Conservation (phyloP, 2,888 invertebrate species). For the Rapana venosa region DNA sequence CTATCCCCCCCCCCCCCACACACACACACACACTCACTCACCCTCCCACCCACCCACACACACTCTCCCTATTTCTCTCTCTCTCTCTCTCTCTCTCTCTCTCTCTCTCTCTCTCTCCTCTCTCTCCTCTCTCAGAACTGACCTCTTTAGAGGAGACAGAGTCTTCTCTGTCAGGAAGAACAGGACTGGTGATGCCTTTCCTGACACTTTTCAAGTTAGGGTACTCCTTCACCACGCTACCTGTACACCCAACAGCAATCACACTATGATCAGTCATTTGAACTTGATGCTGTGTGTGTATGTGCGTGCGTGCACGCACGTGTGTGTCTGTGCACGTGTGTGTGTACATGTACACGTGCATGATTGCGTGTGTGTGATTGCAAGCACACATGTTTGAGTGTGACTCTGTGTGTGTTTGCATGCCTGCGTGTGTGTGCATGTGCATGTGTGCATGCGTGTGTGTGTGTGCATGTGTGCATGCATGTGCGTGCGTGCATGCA, state of each 20-base stretch:
- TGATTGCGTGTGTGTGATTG: background rate
- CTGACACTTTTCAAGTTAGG: constrained; percentile 68
- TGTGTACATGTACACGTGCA: background rate
- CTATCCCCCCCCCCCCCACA: background rate
- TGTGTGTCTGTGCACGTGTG: background rate
- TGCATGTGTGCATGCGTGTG: background rate
- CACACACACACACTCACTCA: background rate
- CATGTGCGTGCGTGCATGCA: background rate
- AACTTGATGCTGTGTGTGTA: background rate
- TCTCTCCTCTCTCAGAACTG: constrained; percentile 11
- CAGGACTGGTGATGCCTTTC: constrained; percentile 68
- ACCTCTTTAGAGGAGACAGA: constrained; percentile 76
- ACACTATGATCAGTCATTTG: background rate
- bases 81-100: too few species aligned
- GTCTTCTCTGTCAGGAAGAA: constrained; percentile 76
- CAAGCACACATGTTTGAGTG: background rate
- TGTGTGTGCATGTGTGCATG: background rate
- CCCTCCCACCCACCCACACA: background rate
- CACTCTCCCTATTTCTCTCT: background rate
- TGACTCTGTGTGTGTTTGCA: background rate
- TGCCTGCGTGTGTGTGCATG: background rate
- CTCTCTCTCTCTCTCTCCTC: too few species aligned
- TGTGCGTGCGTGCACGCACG: background rate
- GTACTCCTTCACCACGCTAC: constrained; percentile 72
- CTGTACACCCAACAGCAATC: constrained; percentile 48